Evolutionary conservation across 2,888 invertebrate species (phyloP).

Genomic region (Troides oblongomaculatus): DNA sequence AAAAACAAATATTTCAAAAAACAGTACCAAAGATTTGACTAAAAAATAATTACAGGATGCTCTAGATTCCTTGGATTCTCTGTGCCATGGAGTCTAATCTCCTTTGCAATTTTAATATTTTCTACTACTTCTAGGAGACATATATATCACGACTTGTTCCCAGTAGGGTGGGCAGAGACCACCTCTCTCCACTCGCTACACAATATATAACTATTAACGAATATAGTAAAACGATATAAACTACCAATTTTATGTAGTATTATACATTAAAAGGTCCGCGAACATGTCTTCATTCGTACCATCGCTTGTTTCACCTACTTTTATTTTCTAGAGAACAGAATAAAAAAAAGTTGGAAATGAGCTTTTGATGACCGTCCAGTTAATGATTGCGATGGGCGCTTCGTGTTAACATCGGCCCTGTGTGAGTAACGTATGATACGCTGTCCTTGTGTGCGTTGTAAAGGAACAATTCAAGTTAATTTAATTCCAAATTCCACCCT

Average conservation of each 20-base stretch:
- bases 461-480: not conserved
- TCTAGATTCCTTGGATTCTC: no score
- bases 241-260: not conserved
- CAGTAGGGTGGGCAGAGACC: no score
- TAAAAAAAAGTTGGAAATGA: constrained; percentile 44
- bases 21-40: no score
- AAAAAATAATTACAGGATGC: no score
- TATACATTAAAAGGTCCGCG: constrained; percentile 1
- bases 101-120: no score
- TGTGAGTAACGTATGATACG: not conserved
- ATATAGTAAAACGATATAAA: no score
- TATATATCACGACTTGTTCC: no score
- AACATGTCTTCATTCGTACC: constrained; percentile 17
- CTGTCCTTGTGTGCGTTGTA: not conserved
- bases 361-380: constrained; percentile 49
- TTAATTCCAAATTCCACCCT: not conserved
- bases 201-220: no score
- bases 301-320: constrained; percentile 9
- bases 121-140: no score
- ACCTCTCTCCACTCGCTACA: no score
- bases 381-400: constrained; percentile 37
- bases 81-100: no score
- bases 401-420: constrained; percentile 1
- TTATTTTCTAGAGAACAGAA: constrained; percentile 20
- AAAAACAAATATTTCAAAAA: no score